These are phyloP conservation scores for Frieseomelitta varia DNA, from an alignment of 1,140 invertebrate species.

Conservation along the genomic window DNA sequence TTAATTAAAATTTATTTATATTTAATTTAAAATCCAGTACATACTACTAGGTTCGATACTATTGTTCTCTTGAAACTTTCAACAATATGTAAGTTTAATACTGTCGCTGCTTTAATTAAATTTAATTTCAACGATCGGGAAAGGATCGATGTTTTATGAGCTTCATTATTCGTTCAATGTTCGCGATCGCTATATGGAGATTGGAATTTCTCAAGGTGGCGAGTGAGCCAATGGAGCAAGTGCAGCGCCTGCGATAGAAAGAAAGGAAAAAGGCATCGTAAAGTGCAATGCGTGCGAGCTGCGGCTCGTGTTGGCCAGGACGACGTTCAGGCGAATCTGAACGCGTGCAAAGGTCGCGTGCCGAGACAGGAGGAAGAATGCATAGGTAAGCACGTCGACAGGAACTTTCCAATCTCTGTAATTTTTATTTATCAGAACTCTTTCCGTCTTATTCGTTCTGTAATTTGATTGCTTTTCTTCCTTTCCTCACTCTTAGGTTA, in stretches of 20 bases:
- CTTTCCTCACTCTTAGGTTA: too few species aligned
- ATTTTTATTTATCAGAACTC: too few species aligned
- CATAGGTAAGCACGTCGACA: constrained; percentile 60
- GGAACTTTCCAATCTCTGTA: too few species aligned
- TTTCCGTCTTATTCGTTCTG: too few species aligned
- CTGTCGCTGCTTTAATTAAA: neutral
- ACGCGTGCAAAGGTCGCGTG: constrained; percentile 74
- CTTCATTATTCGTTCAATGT: neutral
- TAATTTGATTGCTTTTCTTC: too few species aligned
- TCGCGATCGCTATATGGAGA: neutral
- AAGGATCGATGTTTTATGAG: neutral
- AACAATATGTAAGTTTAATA: neutral
- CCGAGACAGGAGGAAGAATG: constrained; percentile 72
- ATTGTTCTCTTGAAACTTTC: neutral
- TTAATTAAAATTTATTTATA: too few species aligned
- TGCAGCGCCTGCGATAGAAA: constrained; percentile 81
- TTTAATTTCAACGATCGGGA: neutral
- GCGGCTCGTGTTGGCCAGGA: constrained; percentile 76
- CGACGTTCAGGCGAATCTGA: constrained; percentile 78
- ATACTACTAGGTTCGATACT: too few species aligned
- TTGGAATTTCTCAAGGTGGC: constrained; percentile 76
- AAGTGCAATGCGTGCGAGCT: constrained; percentile 81
- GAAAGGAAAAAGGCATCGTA: constrained; percentile 76
- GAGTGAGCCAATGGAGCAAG: constrained; percentile 81
- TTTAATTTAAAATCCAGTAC: too few species aligned